phyloP scores from a whole-genome alignment of 2,113 vertebrate species.

The Ascaphus truei region DNA sequence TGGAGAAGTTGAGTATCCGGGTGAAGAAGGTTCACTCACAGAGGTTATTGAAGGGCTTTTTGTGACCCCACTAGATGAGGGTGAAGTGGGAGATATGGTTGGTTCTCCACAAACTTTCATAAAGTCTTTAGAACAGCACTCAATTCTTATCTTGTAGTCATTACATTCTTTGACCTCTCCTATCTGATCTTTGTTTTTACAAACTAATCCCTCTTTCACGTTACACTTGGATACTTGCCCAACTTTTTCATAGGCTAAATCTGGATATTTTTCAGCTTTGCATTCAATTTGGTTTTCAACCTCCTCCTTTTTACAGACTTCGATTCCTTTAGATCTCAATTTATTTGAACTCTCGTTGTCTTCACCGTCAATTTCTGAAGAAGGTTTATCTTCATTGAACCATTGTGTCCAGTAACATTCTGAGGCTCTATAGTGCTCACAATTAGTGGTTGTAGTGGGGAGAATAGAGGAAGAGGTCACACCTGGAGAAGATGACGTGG shows the following conservation, averaged over 20 bases:
- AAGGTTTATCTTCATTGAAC: background rate
- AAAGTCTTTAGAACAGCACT: too few relatives aligned
- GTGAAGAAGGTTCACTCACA: background rate
- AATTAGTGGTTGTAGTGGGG: background rate
- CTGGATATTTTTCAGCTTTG: background rate
- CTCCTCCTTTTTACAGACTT: background rate
- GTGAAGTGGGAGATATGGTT: background rate
- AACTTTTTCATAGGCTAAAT: background rate
- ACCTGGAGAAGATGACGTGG: background rate
- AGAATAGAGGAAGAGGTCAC: background rate
- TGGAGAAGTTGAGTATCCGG: background rate
- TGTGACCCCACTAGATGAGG: background rate
- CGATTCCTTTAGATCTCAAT: background rate
- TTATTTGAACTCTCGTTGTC: background rate
- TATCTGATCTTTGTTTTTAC: background rate
- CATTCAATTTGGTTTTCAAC: conserved; percentile 9
- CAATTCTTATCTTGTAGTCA: too few relatives aligned
- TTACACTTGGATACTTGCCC: background rate
- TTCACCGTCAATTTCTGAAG: background rate
- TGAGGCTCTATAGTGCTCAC: background rate
- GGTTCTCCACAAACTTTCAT: background rate
- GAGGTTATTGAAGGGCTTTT: background rate
- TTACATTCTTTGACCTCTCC: background rate
- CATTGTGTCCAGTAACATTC: background rate
- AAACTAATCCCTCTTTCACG: background rate